phyloP scores from a whole-genome alignment of 2,113 vertebrate genomes.

The Macquaria ambigua region DNA sequence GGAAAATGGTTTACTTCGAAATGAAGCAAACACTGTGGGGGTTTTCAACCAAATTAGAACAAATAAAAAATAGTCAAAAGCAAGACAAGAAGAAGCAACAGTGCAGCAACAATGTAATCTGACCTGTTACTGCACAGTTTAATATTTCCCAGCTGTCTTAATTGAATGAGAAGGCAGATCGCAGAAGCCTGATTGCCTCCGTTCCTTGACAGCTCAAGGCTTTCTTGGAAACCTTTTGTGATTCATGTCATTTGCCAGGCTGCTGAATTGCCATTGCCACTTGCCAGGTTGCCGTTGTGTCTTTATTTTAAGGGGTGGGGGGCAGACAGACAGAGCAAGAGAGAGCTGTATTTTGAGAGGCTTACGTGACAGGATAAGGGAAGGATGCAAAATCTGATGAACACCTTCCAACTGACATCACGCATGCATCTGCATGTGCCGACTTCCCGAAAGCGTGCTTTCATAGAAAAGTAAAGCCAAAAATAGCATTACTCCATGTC shows the following conservation, averaged over 20 bases:
- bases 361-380: constrained; percentile 50
- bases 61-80: background rate
- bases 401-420: constrained; percentile 72
- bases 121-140: constrained; percentile 37
- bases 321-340: constrained; percentile 26
- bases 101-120: background rate
- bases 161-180: constrained; percentile 59
- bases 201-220: constrained; percentile 69
- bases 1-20: background rate
- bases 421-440: constrained; percentile 42
- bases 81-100: background rate
- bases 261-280: constrained; percentile 58
- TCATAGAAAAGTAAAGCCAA: constrained; percentile 58
- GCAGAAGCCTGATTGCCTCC: constrained; percentile 52
- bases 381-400: constrained; percentile 65
- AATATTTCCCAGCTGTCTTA: constrained; percentile 57
- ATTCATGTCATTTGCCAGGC: constrained; percentile 67
- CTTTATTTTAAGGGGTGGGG: constrained; percentile 56
- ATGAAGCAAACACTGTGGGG: background rate
- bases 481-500: constrained; percentile 76
- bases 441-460: constrained; percentile 63
- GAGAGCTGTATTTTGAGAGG: constrained; percentile 38
- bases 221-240: constrained; percentile 68
- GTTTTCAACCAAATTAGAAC: constrained; percentile 15
- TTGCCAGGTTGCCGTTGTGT: constrained; percentile 71